Base-by-base conservation (phyloP, 92 coral and sea anemone genomes). In the Pocillopora meandrina region DNA sequence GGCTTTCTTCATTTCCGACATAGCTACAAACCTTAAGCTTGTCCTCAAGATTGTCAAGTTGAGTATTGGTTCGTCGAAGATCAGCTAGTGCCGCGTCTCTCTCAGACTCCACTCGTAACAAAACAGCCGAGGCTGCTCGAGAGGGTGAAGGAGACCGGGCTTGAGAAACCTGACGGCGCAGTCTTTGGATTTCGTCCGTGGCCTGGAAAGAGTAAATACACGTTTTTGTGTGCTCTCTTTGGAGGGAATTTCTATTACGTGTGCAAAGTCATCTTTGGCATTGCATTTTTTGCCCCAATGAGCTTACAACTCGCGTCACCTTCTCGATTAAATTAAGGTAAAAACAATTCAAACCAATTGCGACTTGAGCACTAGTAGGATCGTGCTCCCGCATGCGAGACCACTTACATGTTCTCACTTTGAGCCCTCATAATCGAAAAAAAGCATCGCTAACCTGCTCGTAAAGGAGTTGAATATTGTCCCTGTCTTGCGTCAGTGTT, bases 121-220 rank as follows among this genome's bases (percentile, higher is more conserved):
- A 81, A 56, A 96, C 94, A 0, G 93, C 93, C 20, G 98, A 94
- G 61, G 98, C 98, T 23, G 98, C 98, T 18, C 96, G 99, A 10
- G 99, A 96, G 2, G 99, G 99, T 31, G 99, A 96, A 56, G 98
- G 98, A 16, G 99, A 96, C 55, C 98, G 98, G 61, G 97, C 88
- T 23, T 95, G 95, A 11, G 93, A 89, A 60, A 94, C 90, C 78
- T 95, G 98, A 17, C 99, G 96, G 12, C 99, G 98, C 71, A 96
- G 77, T 58, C 99, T 84, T 85, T 96, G 98, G 80, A 96, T 94
- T 81, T 96, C 99, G 65, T 95, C 99, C 5, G 98, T 88, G 21
- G 99, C 98, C 98, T 95, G 87, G 60, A 71, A 15, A 35, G 34
- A 77, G 23, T 36, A 56, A 23, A 74, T 0, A 31, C 56, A 21